Conservation (phyloP, 2,797 vertebrate species). For the Xerus rutilus region DNA sequence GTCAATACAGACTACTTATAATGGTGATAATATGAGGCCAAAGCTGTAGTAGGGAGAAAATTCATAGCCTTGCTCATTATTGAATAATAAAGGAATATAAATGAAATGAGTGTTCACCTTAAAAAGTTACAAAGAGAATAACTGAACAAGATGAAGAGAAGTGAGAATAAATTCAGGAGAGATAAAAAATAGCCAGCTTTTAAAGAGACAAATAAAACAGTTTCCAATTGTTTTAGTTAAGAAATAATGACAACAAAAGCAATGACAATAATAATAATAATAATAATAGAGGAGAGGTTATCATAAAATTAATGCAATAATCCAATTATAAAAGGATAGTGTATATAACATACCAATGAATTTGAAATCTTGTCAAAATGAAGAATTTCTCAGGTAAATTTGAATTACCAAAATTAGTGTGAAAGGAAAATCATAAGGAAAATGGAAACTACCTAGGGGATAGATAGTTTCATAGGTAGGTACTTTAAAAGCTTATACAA, state of each 20-base stretch:
- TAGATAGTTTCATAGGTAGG: neutral
- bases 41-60: neutral
- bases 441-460: neutral
- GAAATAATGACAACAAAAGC: neutral
- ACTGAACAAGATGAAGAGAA: slow-evolving; percentile 10
- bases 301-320: slow-evolving; percentile 2
- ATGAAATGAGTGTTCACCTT: neutral
- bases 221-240: neutral
- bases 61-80: neutral
- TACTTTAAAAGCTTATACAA: slow-evolving; percentile 2
- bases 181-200: neutral
- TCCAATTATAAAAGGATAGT: neutral
- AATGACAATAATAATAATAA: neutral
- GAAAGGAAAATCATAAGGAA: neutral
- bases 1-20: neutral
- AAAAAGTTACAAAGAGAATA: slow-evolving; percentile 24
- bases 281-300: neutral
- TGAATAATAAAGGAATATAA: slow-evolving; percentile 8
- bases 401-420: slow-evolving; percentile 39
- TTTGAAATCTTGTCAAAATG: neutral
- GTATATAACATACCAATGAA: neutral
- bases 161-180: neutral
- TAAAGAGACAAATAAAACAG: neutral
- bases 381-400: neutral
- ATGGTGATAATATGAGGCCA: neutral